These are phyloP conservation scores for Ligdia adustata DNA, from an alignment of 2,888 invertebrate species.

Conservation along the genomic window DNA sequence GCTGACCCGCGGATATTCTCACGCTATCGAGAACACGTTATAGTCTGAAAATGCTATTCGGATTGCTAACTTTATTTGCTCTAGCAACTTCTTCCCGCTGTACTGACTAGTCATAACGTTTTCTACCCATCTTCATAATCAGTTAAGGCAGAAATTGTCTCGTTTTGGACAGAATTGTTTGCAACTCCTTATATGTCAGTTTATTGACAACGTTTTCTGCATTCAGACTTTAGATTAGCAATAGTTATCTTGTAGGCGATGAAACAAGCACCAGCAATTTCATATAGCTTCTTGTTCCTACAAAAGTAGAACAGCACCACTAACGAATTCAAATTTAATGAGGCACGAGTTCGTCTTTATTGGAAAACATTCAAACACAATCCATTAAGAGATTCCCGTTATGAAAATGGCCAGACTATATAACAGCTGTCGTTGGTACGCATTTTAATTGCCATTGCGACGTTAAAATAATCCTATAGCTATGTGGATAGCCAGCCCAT, in stretches of 20 bases:
- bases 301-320: background rate
- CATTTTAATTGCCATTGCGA: slow-evolving; percentile 20
- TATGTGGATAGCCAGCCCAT: slow-evolving; percentile 25
- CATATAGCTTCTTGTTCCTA: background rate
- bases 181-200: too few relatives aligned
- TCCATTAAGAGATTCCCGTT: slow-evolving; percentile 16
- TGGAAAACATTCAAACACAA: slow-evolving; percentile 1
- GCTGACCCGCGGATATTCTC: slow-evolving; percentile 55
- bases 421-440: slow-evolving; percentile 9
- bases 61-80: slow-evolving; percentile 17
- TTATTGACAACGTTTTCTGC: too few relatives aligned
- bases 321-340: slow-evolving; percentile 7
- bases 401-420: slow-evolving; percentile 14
- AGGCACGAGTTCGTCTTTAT: slow-evolving; percentile 4
- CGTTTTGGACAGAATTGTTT: too few relatives aligned
- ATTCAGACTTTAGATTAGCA: too few relatives aligned
- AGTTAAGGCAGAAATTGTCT: too few relatives aligned
- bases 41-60: slow-evolving; percentile 42
- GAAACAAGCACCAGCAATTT: too few relatives aligned
- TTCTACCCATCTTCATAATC: too few relatives aligned
- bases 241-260: too few relatives aligned
- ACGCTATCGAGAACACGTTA: slow-evolving; percentile 54
- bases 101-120: background rate
- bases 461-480: slow-evolving; percentile 23
- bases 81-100: slow-evolving; percentile 6